Evolutionary conservation across 1,140 invertebrate genomes (phyloP).

Genomic region (Trissolcus basalis): DNA sequence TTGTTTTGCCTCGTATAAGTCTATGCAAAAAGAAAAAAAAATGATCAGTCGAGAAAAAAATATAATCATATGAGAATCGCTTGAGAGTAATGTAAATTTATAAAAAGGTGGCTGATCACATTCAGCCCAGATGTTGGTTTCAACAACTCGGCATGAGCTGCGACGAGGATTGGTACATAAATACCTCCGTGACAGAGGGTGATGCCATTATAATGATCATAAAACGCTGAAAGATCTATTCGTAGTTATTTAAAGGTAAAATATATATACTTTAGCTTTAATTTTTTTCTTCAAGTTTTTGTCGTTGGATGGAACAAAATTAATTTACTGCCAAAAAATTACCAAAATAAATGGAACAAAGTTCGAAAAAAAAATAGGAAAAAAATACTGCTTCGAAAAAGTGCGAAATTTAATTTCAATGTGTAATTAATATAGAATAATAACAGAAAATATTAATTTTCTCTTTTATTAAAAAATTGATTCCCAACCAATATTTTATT

Average conservation of each 20-base stretch:
- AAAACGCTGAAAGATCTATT: slow-evolving; percentile 76
- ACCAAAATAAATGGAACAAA: no score
- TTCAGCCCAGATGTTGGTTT: slow-evolving; percentile 71
- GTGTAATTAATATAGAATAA: no score
- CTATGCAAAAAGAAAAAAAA: no score
- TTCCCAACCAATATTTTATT: no score
- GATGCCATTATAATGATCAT: slow-evolving; percentile 74
- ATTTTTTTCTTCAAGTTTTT: slow-evolving; percentile 18
- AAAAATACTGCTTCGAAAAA: no score
- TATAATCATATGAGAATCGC: slow-evolving; percentile 2
- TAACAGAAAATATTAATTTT: no score
- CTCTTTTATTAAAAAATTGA: no score
- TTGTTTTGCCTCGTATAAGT: not conserved
- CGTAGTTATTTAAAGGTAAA: slow-evolving; percentile 76
- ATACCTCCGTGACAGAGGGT: slow-evolving; percentile 74
- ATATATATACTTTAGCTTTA: slow-evolving; percentile 62
- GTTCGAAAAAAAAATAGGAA: no score
- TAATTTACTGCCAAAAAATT: slow-evolving; percentile 40
- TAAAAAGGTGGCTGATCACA: no score
- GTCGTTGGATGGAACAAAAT: not conserved
- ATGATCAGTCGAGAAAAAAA: no score
- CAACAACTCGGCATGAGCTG: slow-evolving; percentile 72
- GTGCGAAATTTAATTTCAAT: no score
- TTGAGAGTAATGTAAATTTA: slow-evolving; percentile 35
- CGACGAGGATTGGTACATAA: slow-evolving; percentile 73